Conservation (phyloP, 2,797 vertebrate species). For the Lepus oiostolus region DNA sequence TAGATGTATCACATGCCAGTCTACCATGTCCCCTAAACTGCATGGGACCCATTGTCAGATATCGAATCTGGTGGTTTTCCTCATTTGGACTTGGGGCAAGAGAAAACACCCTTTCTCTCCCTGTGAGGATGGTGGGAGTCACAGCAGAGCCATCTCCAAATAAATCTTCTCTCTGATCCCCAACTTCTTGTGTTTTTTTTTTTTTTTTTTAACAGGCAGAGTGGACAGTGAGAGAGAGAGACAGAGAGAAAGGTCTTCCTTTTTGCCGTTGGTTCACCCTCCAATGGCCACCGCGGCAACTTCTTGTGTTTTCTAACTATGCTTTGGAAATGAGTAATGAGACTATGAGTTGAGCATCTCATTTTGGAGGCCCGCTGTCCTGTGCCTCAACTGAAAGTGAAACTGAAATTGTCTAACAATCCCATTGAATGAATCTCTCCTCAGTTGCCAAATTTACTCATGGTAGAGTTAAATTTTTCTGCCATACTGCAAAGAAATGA, state of each 20-base stretch:
- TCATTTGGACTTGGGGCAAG: background rate
- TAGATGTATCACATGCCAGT: background rate
- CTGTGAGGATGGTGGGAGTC: background rate
- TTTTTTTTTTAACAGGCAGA: too few relatives aligned
- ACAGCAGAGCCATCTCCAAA: background rate
- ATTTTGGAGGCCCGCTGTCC: background rate
- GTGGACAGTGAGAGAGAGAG: too few relatives aligned
- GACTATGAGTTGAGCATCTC: background rate
- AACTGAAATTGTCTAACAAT: background rate
- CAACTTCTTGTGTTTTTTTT: background rate
- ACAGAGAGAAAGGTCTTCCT: too few relatives aligned
- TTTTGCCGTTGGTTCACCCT: too few relatives aligned
- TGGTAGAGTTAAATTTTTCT: background rate
- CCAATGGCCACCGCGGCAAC: too few relatives aligned
- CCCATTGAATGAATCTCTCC: conserved; percentile 19
- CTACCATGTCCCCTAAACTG: background rate
- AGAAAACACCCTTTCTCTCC: background rate
- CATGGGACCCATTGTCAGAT: background rate
- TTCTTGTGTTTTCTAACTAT: background rate
- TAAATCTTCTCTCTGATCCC: background rate
- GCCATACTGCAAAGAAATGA: conserved; percentile 18
- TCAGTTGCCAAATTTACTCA: conserved; percentile 15
- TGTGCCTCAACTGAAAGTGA: background rate
- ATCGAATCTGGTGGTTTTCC: background rate
- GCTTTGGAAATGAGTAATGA: background rate